Base-by-base conservation (phyloP, 1,140 invertebrate genomes). In the Chrysopa pallens region DNA sequence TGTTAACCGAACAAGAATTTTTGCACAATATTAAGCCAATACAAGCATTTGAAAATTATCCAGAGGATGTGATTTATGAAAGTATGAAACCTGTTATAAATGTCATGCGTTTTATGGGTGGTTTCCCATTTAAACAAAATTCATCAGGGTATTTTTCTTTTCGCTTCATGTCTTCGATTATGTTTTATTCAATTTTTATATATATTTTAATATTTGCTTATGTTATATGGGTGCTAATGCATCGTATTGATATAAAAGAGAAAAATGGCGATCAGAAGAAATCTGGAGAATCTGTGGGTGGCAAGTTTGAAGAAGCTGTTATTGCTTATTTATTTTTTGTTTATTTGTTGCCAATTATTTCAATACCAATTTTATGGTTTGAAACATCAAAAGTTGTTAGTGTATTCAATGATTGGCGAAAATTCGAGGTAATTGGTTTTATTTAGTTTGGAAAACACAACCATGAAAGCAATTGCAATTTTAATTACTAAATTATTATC, bases 311-410 rank as follows among this genome's bases (percentile, higher is more conserved):
- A 51, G 74, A 78, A 55, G 74, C 73, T 1, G 75, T 77, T 1
- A 77, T 78, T 48, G 73, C 73, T 42, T 78, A 78, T 52, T 55
- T 78, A 1, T 78, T 78, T 50, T 69, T 73, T 4, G 68, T 77
- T 0, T 76, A 77, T 52, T 62, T 78, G 27, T 62, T 76, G 42
- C 75, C 75, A 0, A 66, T 75, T 51, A 55, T 70, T 11, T 56
- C 68, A 0, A 63, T 75, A 42, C 73, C 73, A 0, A 62, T 78
- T 36, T 48, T 73, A 27, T 76, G 73, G 69, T 73, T 69, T 48
- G 74, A 77, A 48, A 69, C 72, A 3, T 58, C 59, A 36, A 73
- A 74, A 57, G 67, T 75, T 43, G 71, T 70, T 0, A 54, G 45
- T 1, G 62, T 76, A 4, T 61, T 76, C 13, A 76, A 72, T 39